These are phyloP conservation scores for Chionodraco myersi DNA, from an alignment of 2,113 vertebrate genomes.

Conservation along the genomic window DNA sequence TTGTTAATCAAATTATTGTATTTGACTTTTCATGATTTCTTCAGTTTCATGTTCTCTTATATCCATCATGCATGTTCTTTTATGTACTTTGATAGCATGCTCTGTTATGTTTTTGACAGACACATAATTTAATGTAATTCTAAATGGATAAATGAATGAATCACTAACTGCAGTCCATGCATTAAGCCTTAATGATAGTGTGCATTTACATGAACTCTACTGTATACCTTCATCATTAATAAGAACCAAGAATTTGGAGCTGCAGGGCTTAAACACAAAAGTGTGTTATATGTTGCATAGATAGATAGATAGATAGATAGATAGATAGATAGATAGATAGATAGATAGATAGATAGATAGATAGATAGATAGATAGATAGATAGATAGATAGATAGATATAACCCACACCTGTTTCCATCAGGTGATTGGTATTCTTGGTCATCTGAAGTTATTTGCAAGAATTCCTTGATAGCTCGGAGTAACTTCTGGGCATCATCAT, in stretches of 20 bases:
- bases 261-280: slow-evolving; percentile 45
- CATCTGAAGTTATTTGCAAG: slow-evolving; percentile 88
- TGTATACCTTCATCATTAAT: slow-evolving; percentile 38
- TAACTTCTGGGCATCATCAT: slow-evolving; percentile 89
- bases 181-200: slow-evolving; percentile 32
- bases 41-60: neutral
- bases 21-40: slow-evolving; percentile 30
- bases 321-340: neutral
- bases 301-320: slow-evolving; percentile 26
- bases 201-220: slow-evolving; percentile 10
- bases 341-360: neutral
- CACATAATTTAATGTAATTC: slow-evolving; percentile 3
- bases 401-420: slow-evolving; percentile 89
- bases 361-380: no score
- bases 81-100: slow-evolving; percentile 43
- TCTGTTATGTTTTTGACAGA: slow-evolving; percentile 29
- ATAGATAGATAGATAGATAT: slow-evolving; percentile 5
- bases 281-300: slow-evolving; percentile 9
- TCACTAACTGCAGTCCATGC: slow-evolving; percentile 55
- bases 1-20: neutral
- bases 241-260: slow-evolving; percentile 30
- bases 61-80: slow-evolving; percentile 59
- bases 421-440: slow-evolving; percentile 85
- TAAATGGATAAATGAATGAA: slow-evolving; percentile 34
- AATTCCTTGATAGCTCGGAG: slow-evolving; percentile 91